phyloP scores from a whole-genome alignment of 2,797 vertebrate genomes.

The Gymnoscopelus microlampas region DNA sequence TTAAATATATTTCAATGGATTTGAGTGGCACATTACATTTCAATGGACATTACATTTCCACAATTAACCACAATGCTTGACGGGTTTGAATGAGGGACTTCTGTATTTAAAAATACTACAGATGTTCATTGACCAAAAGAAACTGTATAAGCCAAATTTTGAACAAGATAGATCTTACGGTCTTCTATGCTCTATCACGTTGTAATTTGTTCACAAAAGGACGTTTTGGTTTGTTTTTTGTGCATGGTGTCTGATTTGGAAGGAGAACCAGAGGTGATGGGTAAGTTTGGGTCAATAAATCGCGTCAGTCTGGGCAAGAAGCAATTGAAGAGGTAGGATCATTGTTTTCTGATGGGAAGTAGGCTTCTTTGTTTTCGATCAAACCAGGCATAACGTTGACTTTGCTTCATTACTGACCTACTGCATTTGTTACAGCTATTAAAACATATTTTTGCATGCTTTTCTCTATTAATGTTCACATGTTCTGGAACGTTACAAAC shows the following conservation, averaged over 20 bases:
- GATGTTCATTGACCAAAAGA: not conserved
- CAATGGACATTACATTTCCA: not conserved
- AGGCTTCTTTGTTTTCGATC: slow-evolving; percentile 13
- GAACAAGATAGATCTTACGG: not conserved
- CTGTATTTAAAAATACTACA: not conserved
- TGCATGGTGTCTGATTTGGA: slow-evolving; percentile 76
- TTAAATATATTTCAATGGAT: not conserved
- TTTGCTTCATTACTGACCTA: slow-evolving; percentile 29
- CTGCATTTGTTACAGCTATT: slow-evolving; percentile 22
- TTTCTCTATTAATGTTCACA: slow-evolving; percentile 13
- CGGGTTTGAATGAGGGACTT: not conserved
- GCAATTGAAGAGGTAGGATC: slow-evolving; percentile 81
- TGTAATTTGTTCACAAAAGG: slow-evolving; percentile 74
- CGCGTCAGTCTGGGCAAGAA: slow-evolving; percentile 67
- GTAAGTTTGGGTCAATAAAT: slow-evolving; percentile 77
- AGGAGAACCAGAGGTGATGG: slow-evolving; percentile 69
- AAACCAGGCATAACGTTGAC: slow-evolving; percentile 7
- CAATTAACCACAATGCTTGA: slow-evolving; percentile 2
- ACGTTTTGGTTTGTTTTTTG: slow-evolving; percentile 52
- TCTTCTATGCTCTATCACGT: slow-evolving; percentile 13
- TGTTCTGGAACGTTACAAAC: slow-evolving; percentile 12
- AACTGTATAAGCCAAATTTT: not conserved
- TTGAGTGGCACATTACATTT: not conserved
- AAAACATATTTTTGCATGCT: slow-evolving; percentile 49
- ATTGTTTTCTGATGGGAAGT: slow-evolving; percentile 44